A percentile compares a stretch with the other conserved stretches of the same genome.
These are phyloP conservation scores for Potamarius usumacintae DNA, from an alignment of 2,113 vertebrate genomes.

Conservation along the genomic window DNA sequence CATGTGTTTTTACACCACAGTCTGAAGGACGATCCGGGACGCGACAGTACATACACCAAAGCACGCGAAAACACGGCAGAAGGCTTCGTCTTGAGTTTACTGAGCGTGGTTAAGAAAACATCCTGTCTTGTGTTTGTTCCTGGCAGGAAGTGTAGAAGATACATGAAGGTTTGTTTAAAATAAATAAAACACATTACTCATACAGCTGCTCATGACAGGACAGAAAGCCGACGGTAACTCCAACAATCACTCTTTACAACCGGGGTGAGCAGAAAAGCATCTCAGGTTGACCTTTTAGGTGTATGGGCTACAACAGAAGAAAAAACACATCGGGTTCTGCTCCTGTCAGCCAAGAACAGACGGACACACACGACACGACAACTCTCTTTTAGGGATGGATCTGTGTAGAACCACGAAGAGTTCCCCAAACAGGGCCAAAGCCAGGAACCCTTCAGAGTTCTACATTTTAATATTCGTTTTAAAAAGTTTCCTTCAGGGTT, in stretches of 20 bases:
- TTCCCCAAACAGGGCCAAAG: background rate
- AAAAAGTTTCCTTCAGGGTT: too few species aligned
- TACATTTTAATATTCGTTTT: too few species aligned
- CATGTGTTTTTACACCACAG: conserved; percentile 73
- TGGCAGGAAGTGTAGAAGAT: background rate
- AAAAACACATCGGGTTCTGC: background rate
- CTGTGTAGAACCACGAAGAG: background rate
- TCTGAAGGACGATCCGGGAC: conserved; percentile 54
- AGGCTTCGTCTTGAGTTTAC: background rate
- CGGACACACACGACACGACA: too few species aligned
- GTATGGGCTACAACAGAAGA: background rate
- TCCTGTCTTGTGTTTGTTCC: background rate
- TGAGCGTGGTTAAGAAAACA: background rate
- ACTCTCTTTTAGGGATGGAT: background rate
- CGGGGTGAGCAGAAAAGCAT: background rate
- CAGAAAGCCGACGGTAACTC: background rate
- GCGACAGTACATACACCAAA: background rate
- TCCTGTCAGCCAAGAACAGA: background rate
- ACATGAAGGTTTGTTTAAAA: background rate
- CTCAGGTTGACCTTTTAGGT: background rate
- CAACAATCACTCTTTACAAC: background rate
- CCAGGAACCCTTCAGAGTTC: background rate
- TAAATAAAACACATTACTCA: background rate
- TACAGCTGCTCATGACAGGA: too few species aligned
- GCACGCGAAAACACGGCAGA: too few species aligned